Conservation (phyloP, 2,888 invertebrate species). For the Caenorhabditis sp. region DNA sequence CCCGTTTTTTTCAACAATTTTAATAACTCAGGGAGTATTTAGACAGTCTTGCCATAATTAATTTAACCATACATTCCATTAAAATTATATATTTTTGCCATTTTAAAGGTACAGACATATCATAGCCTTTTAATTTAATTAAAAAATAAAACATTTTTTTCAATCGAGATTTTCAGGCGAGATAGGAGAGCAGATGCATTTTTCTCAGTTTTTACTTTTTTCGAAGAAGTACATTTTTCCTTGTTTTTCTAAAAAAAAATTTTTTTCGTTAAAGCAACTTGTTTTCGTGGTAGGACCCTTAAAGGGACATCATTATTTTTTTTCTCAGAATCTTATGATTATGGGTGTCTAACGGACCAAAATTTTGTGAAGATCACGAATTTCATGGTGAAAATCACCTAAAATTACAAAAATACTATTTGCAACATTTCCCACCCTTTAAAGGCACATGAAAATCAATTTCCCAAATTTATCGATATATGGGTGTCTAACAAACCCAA, state of each 20-base stretch:
- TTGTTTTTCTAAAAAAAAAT: not conserved
- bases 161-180: conserved; percentile 15
- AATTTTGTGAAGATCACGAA: too few relatives aligned
- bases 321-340: too few relatives aligned
- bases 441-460: not conserved
- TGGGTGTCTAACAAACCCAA: not conserved
- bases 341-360: too few relatives aligned
- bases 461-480: not conserved
- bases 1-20: conserved; percentile 10
- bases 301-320: too few relatives aligned
- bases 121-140: conserved; percentile 7
- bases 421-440: not conserved
- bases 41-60: conserved; percentile 1
- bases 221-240: not conserved
- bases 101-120: not conserved
- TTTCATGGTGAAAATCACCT: too few relatives aligned
- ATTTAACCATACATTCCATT: not conserved
- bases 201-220: conserved; percentile 7
- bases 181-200: conserved; percentile 12
- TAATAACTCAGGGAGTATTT: conserved; percentile 29
- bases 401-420: too few relatives aligned
- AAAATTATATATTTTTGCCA: conserved; percentile 2
- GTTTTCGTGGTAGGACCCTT: too few relatives aligned
- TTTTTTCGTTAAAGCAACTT: too few relatives aligned
- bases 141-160: conserved; percentile 7